Evolutionary conservation across 2,888 invertebrate genomes (phyloP), one percentile per base, ranked within the genome.

Genomic region (Drosophila imparisetae): DNA sequence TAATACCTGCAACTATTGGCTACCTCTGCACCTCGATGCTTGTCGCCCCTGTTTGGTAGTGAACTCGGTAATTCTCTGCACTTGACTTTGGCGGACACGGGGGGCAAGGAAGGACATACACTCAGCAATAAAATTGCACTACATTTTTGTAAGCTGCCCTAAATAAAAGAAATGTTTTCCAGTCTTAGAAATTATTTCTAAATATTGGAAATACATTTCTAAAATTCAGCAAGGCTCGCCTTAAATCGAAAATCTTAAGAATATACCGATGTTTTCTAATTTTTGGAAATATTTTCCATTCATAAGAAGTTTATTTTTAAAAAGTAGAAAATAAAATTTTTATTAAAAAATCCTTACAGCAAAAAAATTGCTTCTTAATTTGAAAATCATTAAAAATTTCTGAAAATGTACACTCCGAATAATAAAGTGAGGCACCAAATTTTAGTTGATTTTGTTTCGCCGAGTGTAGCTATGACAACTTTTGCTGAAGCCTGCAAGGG

Each of bases 51-150:
- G 13, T 49, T 13, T 32, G n/a, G 29, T 11, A 62, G 30, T 11
- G 53, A n/a, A 38, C 15, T n/a, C 48, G 59, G 59, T 49, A 49
- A 15, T 34, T 15, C 63, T 54, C 65, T 82, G 85, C 86, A 86
- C 86, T 86, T 86, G 86, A 86, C 86, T 86, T 86, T 87, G 80
- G 72, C 50, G 65, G 42, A 50, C 38, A 15, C 24, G 24, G n/a
- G n/a, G 53, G 63, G 61, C 61, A 60, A 40, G 29, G 45, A 63
- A 54, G 64, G 59, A 58, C 69, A 72, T 59, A 45, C 45, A 45
- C 21, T 24, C 2, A 4, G 4, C n/a, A n/a, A 21, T 11, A 24
- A 8, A 45, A 24, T 4, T 15, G 24, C 2, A 4, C 8, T 4
- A 8, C 11, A 21, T 13, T 11, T 0, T 13, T 11, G 21, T 21